Conservation (phyloP, 2,797 vertebrate species). For the Distichodus sexfasciatus region DNA sequence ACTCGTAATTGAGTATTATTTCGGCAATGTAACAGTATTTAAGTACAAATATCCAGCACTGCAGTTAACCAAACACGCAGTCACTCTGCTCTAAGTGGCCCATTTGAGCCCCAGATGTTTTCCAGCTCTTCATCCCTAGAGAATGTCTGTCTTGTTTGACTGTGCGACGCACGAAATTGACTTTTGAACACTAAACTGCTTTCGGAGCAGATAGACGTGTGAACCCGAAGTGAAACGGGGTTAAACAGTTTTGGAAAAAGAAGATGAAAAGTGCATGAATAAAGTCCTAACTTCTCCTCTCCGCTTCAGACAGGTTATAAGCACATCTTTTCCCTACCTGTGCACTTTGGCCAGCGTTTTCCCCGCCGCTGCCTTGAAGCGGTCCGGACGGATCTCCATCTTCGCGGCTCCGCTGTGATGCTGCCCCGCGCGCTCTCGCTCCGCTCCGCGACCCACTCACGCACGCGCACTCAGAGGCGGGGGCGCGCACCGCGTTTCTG, state of each 20-base stretch:
- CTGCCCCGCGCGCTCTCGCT: constrained; percentile 54
- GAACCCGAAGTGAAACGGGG: no score
- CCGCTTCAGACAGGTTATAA: not conserved
- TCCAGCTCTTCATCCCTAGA: not conserved
- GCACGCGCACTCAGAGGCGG: constrained; percentile 1
- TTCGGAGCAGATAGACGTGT: no score
- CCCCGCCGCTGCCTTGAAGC: constrained; percentile 75
- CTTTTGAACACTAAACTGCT: not conserved
- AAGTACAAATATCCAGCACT: no score
- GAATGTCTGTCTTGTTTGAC: not conserved
- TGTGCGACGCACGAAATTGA: not conserved
- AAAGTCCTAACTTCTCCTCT: not conserved
- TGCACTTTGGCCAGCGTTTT: constrained; percentile 79
- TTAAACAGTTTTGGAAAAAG: no score
- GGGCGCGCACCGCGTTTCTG: no score
- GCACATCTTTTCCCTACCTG: constrained; percentile 67
- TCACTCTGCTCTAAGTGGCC: not conserved
- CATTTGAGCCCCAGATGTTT: not conserved
- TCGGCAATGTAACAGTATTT: no score
- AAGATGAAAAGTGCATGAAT: no score
- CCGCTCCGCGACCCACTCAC: constrained; percentile 27
- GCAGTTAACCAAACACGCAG: not conserved
- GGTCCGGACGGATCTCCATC: constrained; percentile 83
- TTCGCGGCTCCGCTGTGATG: constrained; percentile 71
- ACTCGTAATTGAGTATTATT: no score